Percentiles rank a stretch among this genome's conserved stretches.
phyloP scores from a whole-genome alignment of 2,797 vertebrate species.

The Sardinella longiceps region DNA sequence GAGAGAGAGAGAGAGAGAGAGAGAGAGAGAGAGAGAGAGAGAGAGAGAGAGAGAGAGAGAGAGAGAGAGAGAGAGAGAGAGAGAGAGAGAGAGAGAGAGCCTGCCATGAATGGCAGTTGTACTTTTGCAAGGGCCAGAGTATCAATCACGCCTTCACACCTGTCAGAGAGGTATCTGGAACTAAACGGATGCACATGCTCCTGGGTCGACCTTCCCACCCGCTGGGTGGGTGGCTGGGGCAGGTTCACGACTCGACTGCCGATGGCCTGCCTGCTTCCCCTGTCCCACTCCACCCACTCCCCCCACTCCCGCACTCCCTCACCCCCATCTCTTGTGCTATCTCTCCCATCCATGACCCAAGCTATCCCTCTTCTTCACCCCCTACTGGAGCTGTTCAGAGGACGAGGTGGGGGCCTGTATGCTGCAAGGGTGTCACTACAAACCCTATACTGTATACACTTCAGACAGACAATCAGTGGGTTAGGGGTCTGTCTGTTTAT shows the following conservation, averaged over 20 bases:
- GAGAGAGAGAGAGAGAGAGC: neutral
- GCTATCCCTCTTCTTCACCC: neutral
- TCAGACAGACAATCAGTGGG: neutral
- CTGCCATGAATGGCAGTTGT: slow-evolving; percentile 33
- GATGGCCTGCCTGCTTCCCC: neutral
- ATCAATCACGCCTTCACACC: slow-evolving; percentile 78
- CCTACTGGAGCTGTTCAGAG: neutral
- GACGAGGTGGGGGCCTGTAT: neutral
- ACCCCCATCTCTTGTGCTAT: neutral
- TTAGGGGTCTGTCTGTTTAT: neutral
- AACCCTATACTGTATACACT: neutral
- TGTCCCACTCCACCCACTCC: slow-evolving; percentile 10
- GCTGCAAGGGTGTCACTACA: neutral
- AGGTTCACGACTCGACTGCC: slow-evolving; percentile 30
- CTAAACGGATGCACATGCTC: slow-evolving; percentile 79
- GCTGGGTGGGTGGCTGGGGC: slow-evolving; percentile 34
- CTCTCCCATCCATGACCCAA: slow-evolving; percentile 7
- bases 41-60: neutral
- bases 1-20: neutral
- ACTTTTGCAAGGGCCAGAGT: slow-evolving; percentile 54
- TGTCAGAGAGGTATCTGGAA: slow-evolving; percentile 84
- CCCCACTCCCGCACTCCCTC: neutral
- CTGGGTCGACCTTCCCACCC: slow-evolving; percentile 54
- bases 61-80: slow-evolving; percentile 6
- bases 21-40: neutral